These are phyloP conservation scores for Lepeophtheirus nordmannii DNA, from an alignment of 2,888 invertebrate species.

Conservation along the genomic window DNA sequence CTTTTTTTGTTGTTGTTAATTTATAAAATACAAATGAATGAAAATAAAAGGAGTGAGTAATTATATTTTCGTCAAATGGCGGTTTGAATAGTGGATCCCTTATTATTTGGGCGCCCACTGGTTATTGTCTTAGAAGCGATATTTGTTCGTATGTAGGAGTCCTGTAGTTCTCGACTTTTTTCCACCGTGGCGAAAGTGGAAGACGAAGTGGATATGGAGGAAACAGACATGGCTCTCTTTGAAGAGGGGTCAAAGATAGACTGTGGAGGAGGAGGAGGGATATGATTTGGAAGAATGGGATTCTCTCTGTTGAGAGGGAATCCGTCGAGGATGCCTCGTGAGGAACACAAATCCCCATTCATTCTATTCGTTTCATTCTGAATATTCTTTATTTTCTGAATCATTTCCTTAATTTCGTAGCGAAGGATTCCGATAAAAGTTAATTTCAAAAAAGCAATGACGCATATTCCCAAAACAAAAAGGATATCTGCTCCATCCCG, in stretches of 20 bases:
- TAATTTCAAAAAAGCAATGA: constrained; percentile 70
- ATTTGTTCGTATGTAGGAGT: constrained; percentile 5
- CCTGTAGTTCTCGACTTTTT: not conserved
- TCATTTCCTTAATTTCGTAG: constrained; percentile 71
- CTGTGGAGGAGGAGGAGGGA: not conserved
- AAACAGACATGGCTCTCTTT: not conserved
- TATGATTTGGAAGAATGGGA: not conserved
- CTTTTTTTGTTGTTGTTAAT: too few relatives aligned
- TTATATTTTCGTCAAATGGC: constrained; percentile 17
- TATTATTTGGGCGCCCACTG: not conserved
- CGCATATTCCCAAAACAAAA: constrained; percentile 62
- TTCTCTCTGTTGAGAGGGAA: too few relatives aligned
- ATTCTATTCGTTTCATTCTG: constrained; percentile 41
- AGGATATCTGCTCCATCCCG: constrained; percentile 61
- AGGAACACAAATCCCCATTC: constrained; percentile 14
- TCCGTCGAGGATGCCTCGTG: not conserved
- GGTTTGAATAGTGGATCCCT: constrained; percentile 12
- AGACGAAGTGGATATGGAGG: constrained; percentile 7
- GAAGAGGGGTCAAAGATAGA: not conserved
- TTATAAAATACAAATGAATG: too few relatives aligned
- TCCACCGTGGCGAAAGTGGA: constrained; percentile 5
- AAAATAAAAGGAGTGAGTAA: not conserved
- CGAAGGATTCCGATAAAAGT: constrained; percentile 72
- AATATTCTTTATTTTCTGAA: constrained; percentile 69
- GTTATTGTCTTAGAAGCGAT: not conserved